phyloP scores from a whole-genome alignment of 2,888 invertebrate species.

The Eristalis tenax region DNA sequence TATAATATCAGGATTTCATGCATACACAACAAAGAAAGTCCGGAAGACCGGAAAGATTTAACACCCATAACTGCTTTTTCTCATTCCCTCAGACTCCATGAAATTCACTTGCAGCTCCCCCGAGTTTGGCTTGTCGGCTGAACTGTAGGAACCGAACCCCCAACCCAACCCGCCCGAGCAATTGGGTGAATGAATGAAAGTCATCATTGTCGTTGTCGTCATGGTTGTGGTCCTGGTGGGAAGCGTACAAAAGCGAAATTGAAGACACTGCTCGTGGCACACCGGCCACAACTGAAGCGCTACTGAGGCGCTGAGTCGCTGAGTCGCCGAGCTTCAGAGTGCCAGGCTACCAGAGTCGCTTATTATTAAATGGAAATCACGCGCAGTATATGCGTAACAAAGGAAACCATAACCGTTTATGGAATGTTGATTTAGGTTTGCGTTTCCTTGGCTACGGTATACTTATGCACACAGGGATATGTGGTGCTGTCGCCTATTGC shows the following conservation, averaged over 20 bases:
- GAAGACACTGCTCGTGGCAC: conserved; percentile 32
- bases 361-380: conserved; percentile 59
- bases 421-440: conserved; percentile 52
- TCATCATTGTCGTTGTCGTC: conserved; percentile 13
- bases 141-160: neutral
- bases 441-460: conserved; percentile 23
- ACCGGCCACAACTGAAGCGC: conserved; percentile 15
- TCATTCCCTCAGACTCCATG: neutral
- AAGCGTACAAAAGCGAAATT: conserved; percentile 8
- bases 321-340: conserved; percentile 17
- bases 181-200: conserved; percentile 39
- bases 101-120: conserved; percentile 40
- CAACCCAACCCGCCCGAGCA: conserved; percentile 7
- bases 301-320: neutral
- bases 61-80: conserved; percentile 53
- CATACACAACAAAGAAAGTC: conserved; percentile 61
- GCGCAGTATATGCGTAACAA: conserved; percentile 57
- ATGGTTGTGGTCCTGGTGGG: conserved; percentile 17
- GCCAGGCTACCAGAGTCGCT: conserved; percentile 16
- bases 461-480: neutral
- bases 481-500: neutral
- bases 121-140: neutral
- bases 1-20: conserved; percentile 68
- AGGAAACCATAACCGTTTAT: conserved; percentile 56
- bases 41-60: conserved; percentile 68